Evolutionary conservation across 1,140 invertebrate genomes (phyloP).

Genomic region (Papilio aristodemus): DNA sequence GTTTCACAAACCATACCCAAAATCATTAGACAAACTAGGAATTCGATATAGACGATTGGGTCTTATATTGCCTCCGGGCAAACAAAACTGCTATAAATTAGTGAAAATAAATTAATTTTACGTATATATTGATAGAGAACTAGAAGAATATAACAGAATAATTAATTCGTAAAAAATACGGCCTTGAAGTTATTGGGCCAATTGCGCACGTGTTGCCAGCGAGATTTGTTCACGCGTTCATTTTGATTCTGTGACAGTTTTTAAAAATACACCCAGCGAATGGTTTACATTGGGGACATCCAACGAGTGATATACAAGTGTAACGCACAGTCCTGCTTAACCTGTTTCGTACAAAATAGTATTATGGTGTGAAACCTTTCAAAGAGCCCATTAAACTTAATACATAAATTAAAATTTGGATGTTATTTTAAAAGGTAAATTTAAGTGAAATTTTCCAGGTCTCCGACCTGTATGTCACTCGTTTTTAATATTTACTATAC

Average conservation of each 20-base stretch:
- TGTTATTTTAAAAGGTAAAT: neutral
- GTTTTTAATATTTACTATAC: too few species aligned
- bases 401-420: constrained; percentile 2
- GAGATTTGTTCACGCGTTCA: constrained; percentile 35
- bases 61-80: neutral
- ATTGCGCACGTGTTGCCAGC: constrained; percentile 23
- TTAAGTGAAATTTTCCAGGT: neutral
- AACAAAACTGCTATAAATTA: neutral
- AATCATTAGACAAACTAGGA: neutral
- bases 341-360: neutral
- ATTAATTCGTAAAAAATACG: constrained; percentile 8
- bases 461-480: too few species aligned
- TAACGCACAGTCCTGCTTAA: neutral
- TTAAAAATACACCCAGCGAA: constrained; percentile 2
- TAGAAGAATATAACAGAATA: neutral
- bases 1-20: neutral
- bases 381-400: neutral
- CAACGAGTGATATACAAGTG: neutral
- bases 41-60: neutral
- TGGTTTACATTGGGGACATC: neutral
- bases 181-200: constrained; percentile 32
- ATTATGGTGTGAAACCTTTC: neutral
- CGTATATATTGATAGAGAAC: neutral
- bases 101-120: neutral
- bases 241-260: constrained; percentile 14